A percentile compares a stretch with the other conserved stretches of the same genome.
Conservation (phyloP, 2,113 vertebrate species). For the Notarius quadriscutis region DNA sequence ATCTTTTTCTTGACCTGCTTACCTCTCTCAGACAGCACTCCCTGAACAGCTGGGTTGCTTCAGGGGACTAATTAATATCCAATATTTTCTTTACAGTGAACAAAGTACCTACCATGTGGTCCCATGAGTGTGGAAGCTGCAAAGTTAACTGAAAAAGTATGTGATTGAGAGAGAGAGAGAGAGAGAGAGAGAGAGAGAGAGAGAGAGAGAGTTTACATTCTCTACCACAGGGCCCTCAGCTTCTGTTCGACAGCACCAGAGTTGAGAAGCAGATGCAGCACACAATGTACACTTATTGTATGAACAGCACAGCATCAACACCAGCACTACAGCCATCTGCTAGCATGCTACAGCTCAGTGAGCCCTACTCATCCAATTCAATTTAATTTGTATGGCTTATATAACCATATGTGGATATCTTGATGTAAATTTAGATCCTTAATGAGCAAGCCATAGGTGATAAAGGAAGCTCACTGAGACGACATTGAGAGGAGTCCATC, state of each 20-base stretch:
- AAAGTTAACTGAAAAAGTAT: neutral
- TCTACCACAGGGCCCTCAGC: neutral
- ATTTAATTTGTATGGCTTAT: neutral
- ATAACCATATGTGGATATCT: neutral
- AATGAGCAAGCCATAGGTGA: neutral
- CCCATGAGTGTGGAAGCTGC: neutral
- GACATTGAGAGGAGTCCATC: neutral
- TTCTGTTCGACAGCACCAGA: slow-evolving; percentile 33
- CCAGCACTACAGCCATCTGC: slow-evolving; percentile 17
- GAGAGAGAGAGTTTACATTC: slow-evolving; percentile 25
- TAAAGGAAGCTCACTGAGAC: neutral
- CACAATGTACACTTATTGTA: slow-evolving; percentile 25
- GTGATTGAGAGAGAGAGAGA: neutral
- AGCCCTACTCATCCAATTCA: neutral
- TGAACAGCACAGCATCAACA: slow-evolving; percentile 23
- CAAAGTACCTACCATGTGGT: neutral
- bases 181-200: neutral
- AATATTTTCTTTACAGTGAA: neutral
- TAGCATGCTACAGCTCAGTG: neutral
- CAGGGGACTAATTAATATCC: slow-evolving; percentile 4
- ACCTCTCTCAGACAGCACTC: neutral
- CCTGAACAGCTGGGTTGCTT: slow-evolving; percentile 16
- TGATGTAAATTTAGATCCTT: neutral
- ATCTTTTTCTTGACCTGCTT: neutral
- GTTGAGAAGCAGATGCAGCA: slow-evolving; percentile 33